Conservation (phyloP, 2,888 invertebrate species). For the Acanthococcus lagerstroemiae region DNA sequence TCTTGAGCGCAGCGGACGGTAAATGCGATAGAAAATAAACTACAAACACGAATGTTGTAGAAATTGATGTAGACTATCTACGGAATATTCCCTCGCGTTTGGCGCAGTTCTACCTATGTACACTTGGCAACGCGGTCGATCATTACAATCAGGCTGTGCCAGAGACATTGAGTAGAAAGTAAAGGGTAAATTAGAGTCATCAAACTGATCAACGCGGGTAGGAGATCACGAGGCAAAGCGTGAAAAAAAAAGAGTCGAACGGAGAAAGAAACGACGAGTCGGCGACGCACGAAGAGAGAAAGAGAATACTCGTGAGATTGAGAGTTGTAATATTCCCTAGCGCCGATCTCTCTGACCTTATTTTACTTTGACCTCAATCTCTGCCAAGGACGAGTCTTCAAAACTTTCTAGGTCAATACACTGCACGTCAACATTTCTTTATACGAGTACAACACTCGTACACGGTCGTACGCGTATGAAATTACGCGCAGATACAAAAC, state of each 20-base stretch:
- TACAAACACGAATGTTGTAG: no score
- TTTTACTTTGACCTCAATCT: constrained; percentile 31
- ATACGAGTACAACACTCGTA: neutral
- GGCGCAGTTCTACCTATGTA: no score
- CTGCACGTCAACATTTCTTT: constrained; percentile 14
- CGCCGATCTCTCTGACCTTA: constrained; percentile 31
- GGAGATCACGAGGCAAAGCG: constrained; percentile 5
- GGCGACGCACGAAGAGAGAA: constrained; percentile 14
- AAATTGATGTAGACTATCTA: no score
- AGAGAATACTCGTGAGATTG: constrained; percentile 25
- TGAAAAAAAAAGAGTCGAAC: constrained; percentile 4
- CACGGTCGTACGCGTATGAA: neutral
- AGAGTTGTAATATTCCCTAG: constrained; percentile 22
- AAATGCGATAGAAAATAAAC: no score
- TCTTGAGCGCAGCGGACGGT: no score
- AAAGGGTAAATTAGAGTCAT: constrained; percentile 27
- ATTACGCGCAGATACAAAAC: neutral
- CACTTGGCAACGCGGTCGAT: no score
- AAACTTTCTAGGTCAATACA: constrained; percentile 32
- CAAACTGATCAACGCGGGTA: constrained; percentile 19
- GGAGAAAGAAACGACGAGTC: neutral
- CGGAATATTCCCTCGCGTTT: no score
- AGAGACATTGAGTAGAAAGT: constrained; percentile 27
- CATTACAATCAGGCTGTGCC: neutral
- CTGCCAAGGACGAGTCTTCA: constrained; percentile 27